phyloP scores from a whole-genome alignment of 2,113 vertebrate species.

The Euleptes europaea region DNA sequence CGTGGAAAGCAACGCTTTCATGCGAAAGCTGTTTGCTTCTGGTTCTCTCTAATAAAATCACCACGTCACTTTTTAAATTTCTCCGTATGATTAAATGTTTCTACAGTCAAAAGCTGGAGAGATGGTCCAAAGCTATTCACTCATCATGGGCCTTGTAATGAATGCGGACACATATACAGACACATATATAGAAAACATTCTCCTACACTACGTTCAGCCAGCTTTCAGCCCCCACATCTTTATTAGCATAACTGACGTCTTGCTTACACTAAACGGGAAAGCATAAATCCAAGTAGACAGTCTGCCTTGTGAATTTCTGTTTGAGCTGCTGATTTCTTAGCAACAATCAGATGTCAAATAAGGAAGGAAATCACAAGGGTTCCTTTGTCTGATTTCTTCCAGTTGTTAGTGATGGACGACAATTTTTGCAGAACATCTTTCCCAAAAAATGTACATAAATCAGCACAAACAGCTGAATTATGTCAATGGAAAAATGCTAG shows the following conservation, averaged over 20 bases:
- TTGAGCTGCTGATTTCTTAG: not conserved
- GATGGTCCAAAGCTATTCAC: constrained; percentile 1
- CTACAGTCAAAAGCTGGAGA: not conserved
- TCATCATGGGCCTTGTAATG: not conserved
- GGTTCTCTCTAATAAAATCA: constrained; percentile 18
- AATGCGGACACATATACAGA: constrained; percentile 1
- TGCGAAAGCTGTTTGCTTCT: not conserved
- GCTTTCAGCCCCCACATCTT: not conserved
- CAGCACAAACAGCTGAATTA: not conserved
- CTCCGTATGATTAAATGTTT: not conserved
- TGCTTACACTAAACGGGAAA: not conserved
- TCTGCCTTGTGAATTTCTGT: not conserved
- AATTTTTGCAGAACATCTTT: not conserved
- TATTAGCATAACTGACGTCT: constrained; percentile 3
- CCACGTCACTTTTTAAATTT: not conserved
- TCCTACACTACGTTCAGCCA: not conserved
- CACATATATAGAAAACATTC: constrained; percentile 1
- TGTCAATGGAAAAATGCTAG: not conserved
- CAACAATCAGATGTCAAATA: not conserved
- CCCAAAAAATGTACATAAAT: not conserved
- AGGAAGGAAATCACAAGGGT: not conserved
- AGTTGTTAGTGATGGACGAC: not conserved
- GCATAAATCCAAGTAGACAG: constrained; percentile 19
- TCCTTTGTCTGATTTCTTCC: not conserved
- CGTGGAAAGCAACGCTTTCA: not conserved